Evolutionary conservation across 2,888 invertebrate species (phyloP).

Genomic region (Agriopis marginaria): DNA sequence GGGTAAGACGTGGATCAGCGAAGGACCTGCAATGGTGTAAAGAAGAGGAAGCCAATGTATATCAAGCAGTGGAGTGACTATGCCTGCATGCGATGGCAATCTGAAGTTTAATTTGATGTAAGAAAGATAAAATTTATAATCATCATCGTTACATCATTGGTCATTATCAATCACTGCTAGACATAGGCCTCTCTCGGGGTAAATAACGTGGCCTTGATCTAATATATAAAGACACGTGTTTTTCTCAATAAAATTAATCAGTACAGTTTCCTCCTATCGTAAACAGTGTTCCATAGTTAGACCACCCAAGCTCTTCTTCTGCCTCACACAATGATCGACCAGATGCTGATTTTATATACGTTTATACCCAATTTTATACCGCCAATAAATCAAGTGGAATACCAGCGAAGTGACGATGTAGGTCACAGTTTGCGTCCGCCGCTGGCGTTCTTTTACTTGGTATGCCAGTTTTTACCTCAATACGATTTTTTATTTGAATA

Average conservation of each 20-base stretch:
- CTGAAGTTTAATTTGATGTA: no score
- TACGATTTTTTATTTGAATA: slow-evolving; percentile 44
- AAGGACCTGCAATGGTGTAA: no score
- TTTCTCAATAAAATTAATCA: slow-evolving; percentile 50
- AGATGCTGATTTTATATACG: slow-evolving; percentile 66
- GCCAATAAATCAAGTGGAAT: slow-evolving; percentile 73
- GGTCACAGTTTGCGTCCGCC: slow-evolving; percentile 54
- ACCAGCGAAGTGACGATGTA: slow-evolving; percentile 71
- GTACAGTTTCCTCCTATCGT: slow-evolving; percentile 49
- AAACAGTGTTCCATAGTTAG: slow-evolving; percentile 64
- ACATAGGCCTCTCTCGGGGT: no score
- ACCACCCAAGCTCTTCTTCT: slow-evolving; percentile 69
- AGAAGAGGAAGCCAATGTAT: no score
- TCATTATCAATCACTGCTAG: no score
- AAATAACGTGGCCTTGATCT: slow-evolving; percentile 12
- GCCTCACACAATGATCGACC: slow-evolving; percentile 62
- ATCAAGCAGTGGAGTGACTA: no score
- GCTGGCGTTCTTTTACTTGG: slow-evolving; percentile 54
- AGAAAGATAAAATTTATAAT: no score
- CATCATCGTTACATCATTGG: no score
- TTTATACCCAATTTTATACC: slow-evolving; percentile 55
- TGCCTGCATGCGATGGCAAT: no score
- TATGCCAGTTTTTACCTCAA: slow-evolving; percentile 57
- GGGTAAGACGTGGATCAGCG: no score
- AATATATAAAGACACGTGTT: slow-evolving; percentile 34